phyloP scores from a whole-genome alignment of 1,140 invertebrate species.

The Campoletis sonorensis region DNA sequence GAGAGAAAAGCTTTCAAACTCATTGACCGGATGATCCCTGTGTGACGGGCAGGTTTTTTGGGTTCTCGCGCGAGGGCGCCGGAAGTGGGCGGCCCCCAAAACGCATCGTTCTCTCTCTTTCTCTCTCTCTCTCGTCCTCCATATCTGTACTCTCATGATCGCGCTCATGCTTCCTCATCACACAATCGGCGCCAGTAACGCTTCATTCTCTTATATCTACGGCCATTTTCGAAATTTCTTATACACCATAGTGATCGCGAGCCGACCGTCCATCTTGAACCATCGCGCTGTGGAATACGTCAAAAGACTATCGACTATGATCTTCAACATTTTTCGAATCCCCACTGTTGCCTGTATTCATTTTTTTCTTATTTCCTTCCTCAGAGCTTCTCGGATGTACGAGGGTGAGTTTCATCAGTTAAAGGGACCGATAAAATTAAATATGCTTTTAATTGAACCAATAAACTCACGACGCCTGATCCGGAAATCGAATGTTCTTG shows the following conservation, averaged over 20 bases:
- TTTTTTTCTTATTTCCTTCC: neutral
- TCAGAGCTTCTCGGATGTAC: neutral
- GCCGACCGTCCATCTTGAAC: neutral
- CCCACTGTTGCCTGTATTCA: neutral
- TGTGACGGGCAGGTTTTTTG: constrained; percentile 47
- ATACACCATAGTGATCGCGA: neutral
- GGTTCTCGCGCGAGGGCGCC: constrained; percentile 40
- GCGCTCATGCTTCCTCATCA: constrained; percentile 25
- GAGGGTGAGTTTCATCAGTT: neutral
- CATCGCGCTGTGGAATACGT: neutral
- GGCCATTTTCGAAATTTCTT: neutral
- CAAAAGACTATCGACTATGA: neutral
- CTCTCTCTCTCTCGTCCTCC: constrained; percentile 1
- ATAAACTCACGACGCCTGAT: no score
- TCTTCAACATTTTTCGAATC: neutral
- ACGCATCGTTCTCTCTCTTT: constrained; percentile 43
- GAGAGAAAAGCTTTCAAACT: constrained; percentile 31
- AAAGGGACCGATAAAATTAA: no score
- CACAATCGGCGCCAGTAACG: constrained; percentile 19
- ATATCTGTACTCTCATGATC: neutral
- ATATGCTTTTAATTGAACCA: no score
- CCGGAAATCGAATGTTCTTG: no score
- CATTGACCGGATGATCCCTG: constrained; percentile 35
- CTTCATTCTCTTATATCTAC: neutral
- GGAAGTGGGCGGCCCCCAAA: constrained; percentile 51